Percentiles rank a stretch among this genome's conserved stretches.
phyloP scores from a whole-genome alignment of 2,113 vertebrate genomes.

The Silurus asotus region DNA sequence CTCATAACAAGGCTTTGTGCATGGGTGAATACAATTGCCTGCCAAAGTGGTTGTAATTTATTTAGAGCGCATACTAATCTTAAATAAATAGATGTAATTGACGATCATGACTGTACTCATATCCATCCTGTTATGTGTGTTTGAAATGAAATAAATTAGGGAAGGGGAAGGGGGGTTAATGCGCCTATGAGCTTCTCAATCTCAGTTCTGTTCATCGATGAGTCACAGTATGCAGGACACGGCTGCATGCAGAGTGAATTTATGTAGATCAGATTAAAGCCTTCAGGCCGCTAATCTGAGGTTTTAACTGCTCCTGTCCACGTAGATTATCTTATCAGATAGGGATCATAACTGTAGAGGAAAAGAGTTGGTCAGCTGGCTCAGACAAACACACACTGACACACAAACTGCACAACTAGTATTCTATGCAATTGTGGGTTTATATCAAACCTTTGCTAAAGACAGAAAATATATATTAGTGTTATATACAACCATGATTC shows the following conservation, averaged over 20 bases:
- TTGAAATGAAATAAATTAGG: slow-evolving; percentile 17
- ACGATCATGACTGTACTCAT: slow-evolving; percentile 40
- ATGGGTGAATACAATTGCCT: slow-evolving; percentile 30
- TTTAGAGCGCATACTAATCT: slow-evolving; percentile 32
- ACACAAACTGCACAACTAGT: not conserved
- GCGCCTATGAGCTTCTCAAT: not conserved
- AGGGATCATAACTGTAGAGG: slow-evolving; percentile 34
- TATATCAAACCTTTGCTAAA: not conserved
- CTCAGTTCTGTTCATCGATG: slow-evolving; percentile 10
- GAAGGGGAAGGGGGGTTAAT: not conserved
- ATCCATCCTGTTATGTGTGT: slow-evolving; percentile 27
- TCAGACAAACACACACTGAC: not conserved
- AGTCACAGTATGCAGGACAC: slow-evolving; percentile 28
- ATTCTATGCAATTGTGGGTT: not conserved
- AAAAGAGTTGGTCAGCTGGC: slow-evolving; percentile 21
- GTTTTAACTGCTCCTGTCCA: slow-evolving; percentile 35
- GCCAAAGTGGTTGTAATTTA: slow-evolving; percentile 12
- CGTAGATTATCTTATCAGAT: slow-evolving; percentile 36
- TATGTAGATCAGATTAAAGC: slow-evolving; percentile 45
- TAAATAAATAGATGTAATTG: slow-evolving; percentile 43
- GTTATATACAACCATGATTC: too few relatives aligned
- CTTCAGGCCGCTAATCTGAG: slow-evolving; percentile 21
- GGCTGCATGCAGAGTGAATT: slow-evolving; percentile 41
- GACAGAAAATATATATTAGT: not conserved
- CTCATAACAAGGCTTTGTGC: slow-evolving; percentile 14